phyloP scores from a whole-genome alignment of 2,797 vertebrate species.

The Pipistrellus nathusii region DNA sequence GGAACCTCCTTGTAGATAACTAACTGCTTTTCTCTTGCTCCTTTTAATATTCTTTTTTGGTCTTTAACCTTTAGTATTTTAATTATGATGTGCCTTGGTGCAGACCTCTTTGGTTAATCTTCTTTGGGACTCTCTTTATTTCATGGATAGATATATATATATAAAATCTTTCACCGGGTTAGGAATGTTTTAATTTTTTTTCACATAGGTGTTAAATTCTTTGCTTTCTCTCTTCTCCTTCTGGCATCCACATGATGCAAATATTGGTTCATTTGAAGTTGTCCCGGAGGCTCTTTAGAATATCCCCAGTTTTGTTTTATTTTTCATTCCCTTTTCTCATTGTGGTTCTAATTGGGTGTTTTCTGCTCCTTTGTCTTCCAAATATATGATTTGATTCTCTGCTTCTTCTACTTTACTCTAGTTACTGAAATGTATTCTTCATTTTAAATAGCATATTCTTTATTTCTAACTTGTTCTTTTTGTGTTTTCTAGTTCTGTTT shows the following conservation, averaged over 20 bases:
- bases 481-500: background rate
- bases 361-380: background rate
- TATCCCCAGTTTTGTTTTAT: background rate
- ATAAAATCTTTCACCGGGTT: background rate
- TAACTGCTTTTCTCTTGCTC: background rate
- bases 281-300: background rate
- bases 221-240: background rate
- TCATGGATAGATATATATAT: background rate
- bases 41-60: background rate
- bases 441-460: background rate
- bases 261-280: background rate
- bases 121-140: background rate
- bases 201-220: background rate
- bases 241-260: background rate
- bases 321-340: background rate
- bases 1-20: background rate
- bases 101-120: background rate
- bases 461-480: background rate
- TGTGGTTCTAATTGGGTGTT: background rate
- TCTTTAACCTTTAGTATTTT: background rate
- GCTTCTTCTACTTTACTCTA: background rate
- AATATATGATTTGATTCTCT: background rate
- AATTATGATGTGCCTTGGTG: background rate
- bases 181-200: background rate
- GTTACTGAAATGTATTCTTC: background rate